Evolutionary conservation across 2,113 vertebrate species (phyloP).

Genomic region (Euleptes europaea): DNA sequence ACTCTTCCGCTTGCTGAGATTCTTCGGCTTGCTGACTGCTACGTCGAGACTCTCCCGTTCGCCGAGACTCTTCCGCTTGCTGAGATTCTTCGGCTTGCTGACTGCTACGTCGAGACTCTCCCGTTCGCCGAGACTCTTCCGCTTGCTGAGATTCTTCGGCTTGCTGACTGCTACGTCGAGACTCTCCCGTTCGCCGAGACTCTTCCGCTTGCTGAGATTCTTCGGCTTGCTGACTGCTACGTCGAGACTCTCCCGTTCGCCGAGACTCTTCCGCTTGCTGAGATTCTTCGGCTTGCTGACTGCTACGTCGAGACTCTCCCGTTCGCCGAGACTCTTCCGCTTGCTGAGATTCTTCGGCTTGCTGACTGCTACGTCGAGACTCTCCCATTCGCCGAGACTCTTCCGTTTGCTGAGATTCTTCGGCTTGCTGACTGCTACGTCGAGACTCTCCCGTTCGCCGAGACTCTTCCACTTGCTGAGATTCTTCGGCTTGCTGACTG

Average conservation of each 20-base stretch:
- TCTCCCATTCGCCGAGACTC: neutral
- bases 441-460: neutral
- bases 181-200: neutral
- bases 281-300: neutral
- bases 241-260: neutral
- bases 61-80: neutral
- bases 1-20: too few relatives aligned
- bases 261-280: neutral
- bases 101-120: neutral
- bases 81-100: neutral
- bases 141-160: too few relatives aligned
- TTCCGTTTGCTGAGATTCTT: neutral
- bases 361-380: neutral
- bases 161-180: neutral
- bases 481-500: neutral
- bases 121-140: neutral
- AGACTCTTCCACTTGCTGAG: neutral
- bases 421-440: neutral
- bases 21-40: neutral
- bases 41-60: neutral
- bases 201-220: neutral
- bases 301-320: too few relatives aligned
- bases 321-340: neutral
- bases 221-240: neutral
- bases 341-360: neutral